Evolutionary conservation across 1,140 invertebrate genomes (phyloP).

Genomic region (Diplogasteroides magnus): DNA sequence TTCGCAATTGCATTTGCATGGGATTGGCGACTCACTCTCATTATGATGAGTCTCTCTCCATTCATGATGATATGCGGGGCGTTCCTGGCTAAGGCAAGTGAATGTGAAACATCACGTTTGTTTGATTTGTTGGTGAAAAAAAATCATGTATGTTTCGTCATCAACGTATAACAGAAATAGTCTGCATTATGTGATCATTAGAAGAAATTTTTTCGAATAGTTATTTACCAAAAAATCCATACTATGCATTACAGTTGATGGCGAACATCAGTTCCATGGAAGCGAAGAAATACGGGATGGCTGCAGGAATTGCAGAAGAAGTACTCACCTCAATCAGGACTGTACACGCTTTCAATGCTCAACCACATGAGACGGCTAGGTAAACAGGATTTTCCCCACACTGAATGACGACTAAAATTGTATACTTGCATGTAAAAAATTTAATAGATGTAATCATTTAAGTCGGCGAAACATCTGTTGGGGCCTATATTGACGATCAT

Average conservation of each 20-base stretch:
- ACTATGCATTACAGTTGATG: constrained; percentile 31
- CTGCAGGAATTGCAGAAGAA: constrained; percentile 73
- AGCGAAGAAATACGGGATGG: constrained; percentile 70
- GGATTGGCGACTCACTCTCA: constrained; percentile 33
- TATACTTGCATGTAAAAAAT: constrained; percentile 10
- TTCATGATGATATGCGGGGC: no score
- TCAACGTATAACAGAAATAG: no score
- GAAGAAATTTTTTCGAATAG: constrained; percentile 28
- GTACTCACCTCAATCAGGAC: constrained; percentile 69
- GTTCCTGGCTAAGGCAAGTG: no score
- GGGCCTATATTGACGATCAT: constrained; percentile 17
- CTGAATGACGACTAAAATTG: background rate
- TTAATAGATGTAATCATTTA: constrained; percentile 11
- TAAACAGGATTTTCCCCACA: constrained; percentile 59
- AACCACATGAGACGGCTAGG: constrained; percentile 73
- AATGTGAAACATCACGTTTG: no score
- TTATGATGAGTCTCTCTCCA: no score
- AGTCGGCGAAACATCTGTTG: constrained; percentile 13
- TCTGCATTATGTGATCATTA: constrained; percentile 37
- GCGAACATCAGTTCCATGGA: constrained; percentile 64
- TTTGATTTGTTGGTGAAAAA: no score
- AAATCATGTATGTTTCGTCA: no score
- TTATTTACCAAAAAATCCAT: background rate
- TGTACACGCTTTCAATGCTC: no score
- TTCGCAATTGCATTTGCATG: constrained; percentile 33